Percentiles rank a stretch among this genome's conserved stretches.
Conservation (phyloP, 2,113 vertebrate genomes). For the Glaucidium brasilianum region DNA sequence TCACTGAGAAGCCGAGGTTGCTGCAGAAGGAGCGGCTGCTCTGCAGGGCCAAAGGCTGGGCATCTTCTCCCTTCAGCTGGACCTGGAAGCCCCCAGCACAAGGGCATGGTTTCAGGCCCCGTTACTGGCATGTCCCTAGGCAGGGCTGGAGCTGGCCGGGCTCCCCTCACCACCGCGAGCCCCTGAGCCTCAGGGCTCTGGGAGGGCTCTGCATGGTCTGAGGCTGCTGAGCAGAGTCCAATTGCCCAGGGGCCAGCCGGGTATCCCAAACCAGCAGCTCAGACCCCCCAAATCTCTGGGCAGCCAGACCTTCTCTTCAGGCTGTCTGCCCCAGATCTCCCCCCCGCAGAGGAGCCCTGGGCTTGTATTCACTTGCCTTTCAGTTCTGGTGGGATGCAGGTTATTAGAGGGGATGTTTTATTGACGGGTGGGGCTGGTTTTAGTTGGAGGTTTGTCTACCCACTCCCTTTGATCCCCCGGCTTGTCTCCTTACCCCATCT, state of each 20-base stretch:
- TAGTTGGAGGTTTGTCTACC: neutral
- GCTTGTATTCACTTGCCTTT: neutral
- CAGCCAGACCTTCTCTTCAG: neutral
- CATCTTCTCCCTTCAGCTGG: neutral
- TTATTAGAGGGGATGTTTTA: neutral
- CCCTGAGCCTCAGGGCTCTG: neutral
- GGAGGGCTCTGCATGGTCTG: rapidly evolving
- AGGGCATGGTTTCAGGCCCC: neutral
- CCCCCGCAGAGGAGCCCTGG: neutral
- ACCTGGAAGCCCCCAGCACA: neutral
- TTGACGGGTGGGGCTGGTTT: neutral
- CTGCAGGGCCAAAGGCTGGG: neutral
- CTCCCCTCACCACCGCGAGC: rapidly evolving
- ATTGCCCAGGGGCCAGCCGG: neutral
- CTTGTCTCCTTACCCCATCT: neutral
- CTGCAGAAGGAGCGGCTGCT: neutral
- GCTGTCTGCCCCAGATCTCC: neutral
- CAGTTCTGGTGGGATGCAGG: neutral
- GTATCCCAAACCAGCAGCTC: neutral
- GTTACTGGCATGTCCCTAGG: neutral
- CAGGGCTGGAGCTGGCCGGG: neutral
- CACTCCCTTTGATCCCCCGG: neutral
- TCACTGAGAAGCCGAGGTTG: neutral
- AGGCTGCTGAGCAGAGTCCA: neutral
- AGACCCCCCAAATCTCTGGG: neutral